phyloP scores from a whole-genome alignment of 2,888 invertebrate genomes.

The Notodonta dromedarius region DNA sequence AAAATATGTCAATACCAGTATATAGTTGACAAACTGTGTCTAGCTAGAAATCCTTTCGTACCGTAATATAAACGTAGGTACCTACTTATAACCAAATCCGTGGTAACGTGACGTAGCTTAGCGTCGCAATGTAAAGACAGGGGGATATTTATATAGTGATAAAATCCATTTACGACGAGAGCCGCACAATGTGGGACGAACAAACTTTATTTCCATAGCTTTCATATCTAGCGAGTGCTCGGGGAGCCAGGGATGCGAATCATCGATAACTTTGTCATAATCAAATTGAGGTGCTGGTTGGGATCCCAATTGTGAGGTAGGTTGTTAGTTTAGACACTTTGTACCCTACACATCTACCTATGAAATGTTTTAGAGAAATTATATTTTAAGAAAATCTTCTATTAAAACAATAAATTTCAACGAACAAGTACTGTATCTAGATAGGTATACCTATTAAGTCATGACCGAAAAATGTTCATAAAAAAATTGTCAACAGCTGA shows the following conservation, averaged over 20 bases:
- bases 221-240: conserved; percentile 8
- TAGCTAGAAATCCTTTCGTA: conserved; percentile 25
- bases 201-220: conserved; percentile 82
- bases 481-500: no score
- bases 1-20: background rate
- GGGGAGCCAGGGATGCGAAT: conserved; percentile 20
- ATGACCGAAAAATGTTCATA: no score
- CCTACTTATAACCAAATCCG: conserved; percentile 39
- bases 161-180: conserved; percentile 79
- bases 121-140: conserved; percentile 59
- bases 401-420: background rate
- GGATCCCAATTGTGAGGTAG: background rate
- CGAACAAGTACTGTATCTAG: no score
- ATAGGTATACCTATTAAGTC: no score
- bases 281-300: background rate
- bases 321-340: no score
- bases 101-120: conserved; percentile 50
- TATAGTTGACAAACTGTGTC: conserved; percentile 22
- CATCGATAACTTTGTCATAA: conserved; percentile 10
- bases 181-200: conserved; percentile 73
- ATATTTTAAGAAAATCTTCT: background rate
- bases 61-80: conserved; percentile 37
- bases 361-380: background rate
- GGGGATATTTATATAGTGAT: conserved; percentile 79
- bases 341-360: background rate